Base-by-base conservation (phyloP, 53 echinoderm and acorn worm species). In the Holothuria scabra region DNA sequence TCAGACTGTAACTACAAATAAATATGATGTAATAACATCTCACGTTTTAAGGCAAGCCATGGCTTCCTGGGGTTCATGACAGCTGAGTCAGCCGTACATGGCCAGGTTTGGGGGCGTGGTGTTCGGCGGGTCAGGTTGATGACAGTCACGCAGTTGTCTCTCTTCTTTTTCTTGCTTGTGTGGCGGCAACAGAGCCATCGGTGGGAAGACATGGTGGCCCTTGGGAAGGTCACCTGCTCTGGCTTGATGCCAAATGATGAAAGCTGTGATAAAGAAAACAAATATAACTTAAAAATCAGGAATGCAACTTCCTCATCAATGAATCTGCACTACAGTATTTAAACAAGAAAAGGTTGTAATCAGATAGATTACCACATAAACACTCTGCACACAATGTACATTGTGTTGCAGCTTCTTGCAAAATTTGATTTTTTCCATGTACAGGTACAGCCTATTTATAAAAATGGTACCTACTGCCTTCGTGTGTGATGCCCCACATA, bases 31-130 rank as follows among this genome's bases (percentile, higher is more conserved):
- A 10, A 48, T 48, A 8, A 3, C 7, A 48, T 48, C 48, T 21
- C 69, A 96, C 96, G 92, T 94, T 97, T 97, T 48, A 94, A 92
- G 56, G 97, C 97, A 12, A 97, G 87, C 97, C 94, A 97, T 2
- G 97, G 97, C 72, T 92, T 97, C 19, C 94, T 79, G 29, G 97
- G 97, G 80, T 97, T 97, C 97, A 97, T 97, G 88, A 93, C 90
- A 57, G 94, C 97, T 2, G 97, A 97, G 81, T 97, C 97, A 0
- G 97, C 97, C 21, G 87, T 90, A 44, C 94, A 94, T n/a, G 97
- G 97, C 94, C 94, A 97, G 4, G 94, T 91, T 74, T 92, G 83
- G 19, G 94, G 90, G 21, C 93, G 94, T 20, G 97, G 97, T 12
- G 91, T 92, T 81, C 94, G 90, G 22, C 97, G 86, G 56, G 93